phyloP scores from a whole-genome alignment of 2,113 vertebrate genomes.

The Labeo catla region DNA sequence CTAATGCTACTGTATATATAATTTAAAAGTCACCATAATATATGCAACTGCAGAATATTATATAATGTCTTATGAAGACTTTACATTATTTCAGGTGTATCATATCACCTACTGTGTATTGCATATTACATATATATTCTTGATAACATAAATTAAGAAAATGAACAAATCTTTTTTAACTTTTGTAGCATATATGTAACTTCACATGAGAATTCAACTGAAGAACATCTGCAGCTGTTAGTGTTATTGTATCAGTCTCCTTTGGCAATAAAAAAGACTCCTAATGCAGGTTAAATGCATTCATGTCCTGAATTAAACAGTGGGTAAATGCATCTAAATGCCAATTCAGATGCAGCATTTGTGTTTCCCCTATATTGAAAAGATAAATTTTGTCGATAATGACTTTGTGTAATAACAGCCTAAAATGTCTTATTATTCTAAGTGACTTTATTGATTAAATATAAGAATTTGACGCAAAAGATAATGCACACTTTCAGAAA shows the following conservation, averaged over 20 bases:
- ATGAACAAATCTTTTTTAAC: too few relatives aligned
- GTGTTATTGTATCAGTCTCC: conserved; percentile 65
- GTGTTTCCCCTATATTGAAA: too few relatives aligned
- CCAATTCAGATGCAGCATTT: too few relatives aligned
- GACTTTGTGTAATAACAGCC: too few relatives aligned
- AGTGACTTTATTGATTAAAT: too few relatives aligned
- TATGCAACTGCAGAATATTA: not conserved
- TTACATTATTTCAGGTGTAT: not conserved
- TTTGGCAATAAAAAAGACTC: conserved; percentile 57
- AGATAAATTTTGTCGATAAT: too few relatives aligned
- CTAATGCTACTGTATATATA: not conserved
- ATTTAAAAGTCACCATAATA: not conserved
- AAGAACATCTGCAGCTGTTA: conserved; percentile 45
- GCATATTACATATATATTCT: not conserved
- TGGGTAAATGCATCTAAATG: too few relatives aligned
- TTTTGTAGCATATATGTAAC: not conserved
- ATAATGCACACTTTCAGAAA: too few relatives aligned
- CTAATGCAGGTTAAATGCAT: too few relatives aligned
- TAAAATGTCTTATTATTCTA: too few relatives aligned
- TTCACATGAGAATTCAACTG: not conserved
- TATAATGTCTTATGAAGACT: not conserved
- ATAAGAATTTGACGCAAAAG: too few relatives aligned
- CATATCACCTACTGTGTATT: not conserved
- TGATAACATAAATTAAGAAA: not conserved
- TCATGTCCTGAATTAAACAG: too few relatives aligned